Percentiles rank a stretch among this genome's conserved stretches.
Evolutionary conservation across 2,888 invertebrate genomes (phyloP).

Genomic region (Diarsia rubi): DNA sequence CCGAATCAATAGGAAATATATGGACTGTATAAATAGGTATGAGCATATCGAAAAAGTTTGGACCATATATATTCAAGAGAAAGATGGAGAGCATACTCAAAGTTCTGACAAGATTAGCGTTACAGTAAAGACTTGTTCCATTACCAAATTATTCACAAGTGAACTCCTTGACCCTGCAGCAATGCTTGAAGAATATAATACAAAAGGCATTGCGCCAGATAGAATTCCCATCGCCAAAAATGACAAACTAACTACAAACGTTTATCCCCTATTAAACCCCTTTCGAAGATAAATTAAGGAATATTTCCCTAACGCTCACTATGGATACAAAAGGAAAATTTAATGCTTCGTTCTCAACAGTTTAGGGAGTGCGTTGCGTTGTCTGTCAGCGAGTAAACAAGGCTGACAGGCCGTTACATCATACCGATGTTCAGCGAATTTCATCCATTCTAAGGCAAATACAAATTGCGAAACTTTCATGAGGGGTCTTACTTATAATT

Average conservation of each 20-base stretch:
- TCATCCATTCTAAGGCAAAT: constrained; percentile 3
- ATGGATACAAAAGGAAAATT: neutral
- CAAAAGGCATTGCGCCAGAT: no score
- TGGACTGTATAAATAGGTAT: constrained; percentile 1
- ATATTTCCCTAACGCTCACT: neutral
- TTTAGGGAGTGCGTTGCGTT: neutral
- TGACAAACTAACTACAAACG: neutral
- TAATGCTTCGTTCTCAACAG: neutral
- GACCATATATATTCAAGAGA: neutral
- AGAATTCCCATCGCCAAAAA: neutral
- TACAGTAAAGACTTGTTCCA: neutral
- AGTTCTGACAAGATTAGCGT: neutral
- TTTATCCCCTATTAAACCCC: neutral
- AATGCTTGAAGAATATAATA: neutral
- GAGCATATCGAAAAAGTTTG: constrained; percentile 20
- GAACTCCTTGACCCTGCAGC: neutral
- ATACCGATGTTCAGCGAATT: neutral
- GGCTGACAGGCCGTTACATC: neutral
- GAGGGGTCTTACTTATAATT: constrained; percentile 19
- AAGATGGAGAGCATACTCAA: neutral
- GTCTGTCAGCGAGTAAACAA: neutral
- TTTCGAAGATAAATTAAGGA: neutral
- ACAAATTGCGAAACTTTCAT: constrained; percentile 14
- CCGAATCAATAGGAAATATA: constrained; percentile 30
- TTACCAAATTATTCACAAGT: neutral